phyloP scores from a whole-genome alignment of 2,888 invertebrate species.

The Macrosoma leucophasiata region DNA sequence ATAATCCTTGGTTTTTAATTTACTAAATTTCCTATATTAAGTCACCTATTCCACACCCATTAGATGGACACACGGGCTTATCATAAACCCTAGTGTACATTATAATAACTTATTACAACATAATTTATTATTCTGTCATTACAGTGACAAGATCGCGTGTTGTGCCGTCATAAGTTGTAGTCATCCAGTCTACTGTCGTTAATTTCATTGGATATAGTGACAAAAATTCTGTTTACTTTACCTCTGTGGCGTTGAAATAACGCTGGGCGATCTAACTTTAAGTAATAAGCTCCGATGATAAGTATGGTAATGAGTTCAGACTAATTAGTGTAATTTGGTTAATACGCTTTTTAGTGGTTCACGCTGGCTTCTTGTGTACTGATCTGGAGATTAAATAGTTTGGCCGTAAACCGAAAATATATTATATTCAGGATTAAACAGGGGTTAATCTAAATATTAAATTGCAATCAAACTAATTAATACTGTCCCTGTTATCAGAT shows the following conservation, averaged over 20 bases:
- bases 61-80: conserved; percentile 35
- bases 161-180: conserved; percentile 60
- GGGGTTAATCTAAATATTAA: too few species aligned
- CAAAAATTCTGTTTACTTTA: conserved; percentile 72
- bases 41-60: conserved; percentile 48
- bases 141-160: conserved; percentile 67
- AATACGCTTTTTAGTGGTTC: conserved; percentile 50
- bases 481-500: too few species aligned
- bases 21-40: conserved; percentile 62
- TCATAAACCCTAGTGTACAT: conserved; percentile 57
- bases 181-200: conserved; percentile 50
- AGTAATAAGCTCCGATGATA: conserved; percentile 43
- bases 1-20: conserved; percentile 47
- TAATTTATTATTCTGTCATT: conserved; percentile 75
- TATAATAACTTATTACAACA: conserved; percentile 73
- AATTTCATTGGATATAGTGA: conserved; percentile 72
- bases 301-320: conserved; percentile 50
- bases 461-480: too few species aligned
- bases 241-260: conserved; percentile 50
- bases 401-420: conserved; percentile 5
- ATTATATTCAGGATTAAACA: too few species aligned
- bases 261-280: conserved; percentile 40
- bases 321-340: conserved; percentile 51
- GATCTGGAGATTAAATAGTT: conserved; percentile 15
- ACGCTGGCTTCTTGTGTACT: conserved; percentile 41